A percentile compares a stretch with the other conserved stretches of the same genome.
Evolutionary conservation across 2,113 vertebrate species (phyloP).

Genomic region (Corapipo altera): DNA sequence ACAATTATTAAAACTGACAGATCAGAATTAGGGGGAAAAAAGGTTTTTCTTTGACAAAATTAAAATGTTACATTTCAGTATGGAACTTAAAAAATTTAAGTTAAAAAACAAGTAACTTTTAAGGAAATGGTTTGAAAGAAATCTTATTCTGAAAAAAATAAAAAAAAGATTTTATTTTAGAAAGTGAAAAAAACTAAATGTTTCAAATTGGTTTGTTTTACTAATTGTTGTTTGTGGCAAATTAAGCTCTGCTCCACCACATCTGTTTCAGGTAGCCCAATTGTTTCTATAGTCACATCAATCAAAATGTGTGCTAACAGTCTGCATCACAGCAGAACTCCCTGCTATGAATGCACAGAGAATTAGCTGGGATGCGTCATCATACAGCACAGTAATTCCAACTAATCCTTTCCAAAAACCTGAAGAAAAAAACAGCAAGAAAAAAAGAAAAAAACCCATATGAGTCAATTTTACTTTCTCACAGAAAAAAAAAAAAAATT

Average conservation of each 20-base stretch:
- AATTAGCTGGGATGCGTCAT: neutral
- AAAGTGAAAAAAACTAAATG: neutral
- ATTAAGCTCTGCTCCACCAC: neutral
- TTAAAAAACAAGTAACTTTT: neutral
- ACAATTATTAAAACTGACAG: neutral
- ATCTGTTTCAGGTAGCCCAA: neutral
- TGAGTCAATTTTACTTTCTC: neutral
- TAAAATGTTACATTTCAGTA: neutral
- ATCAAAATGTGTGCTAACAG: neutral
- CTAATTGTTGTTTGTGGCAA: neutral
- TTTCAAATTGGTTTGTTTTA: neutral
- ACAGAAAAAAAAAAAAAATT: neutral
- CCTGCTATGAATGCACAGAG: neutral
- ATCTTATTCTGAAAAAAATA: neutral
- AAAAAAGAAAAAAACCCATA: neutral
- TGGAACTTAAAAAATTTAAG: neutral
- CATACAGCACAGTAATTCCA: neutral
- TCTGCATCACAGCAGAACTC: neutral
- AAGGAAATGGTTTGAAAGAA: neutral
- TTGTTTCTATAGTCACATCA: neutral
- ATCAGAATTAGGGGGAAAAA: neutral
- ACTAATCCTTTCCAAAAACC: neutral
- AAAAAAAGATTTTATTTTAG: neutral
- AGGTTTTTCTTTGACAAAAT: neutral
- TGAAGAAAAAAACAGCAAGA: neutral